Base-by-base conservation (phyloP, 2,113 vertebrate genomes). In the Aspiorhynchus laticeps region DNA sequence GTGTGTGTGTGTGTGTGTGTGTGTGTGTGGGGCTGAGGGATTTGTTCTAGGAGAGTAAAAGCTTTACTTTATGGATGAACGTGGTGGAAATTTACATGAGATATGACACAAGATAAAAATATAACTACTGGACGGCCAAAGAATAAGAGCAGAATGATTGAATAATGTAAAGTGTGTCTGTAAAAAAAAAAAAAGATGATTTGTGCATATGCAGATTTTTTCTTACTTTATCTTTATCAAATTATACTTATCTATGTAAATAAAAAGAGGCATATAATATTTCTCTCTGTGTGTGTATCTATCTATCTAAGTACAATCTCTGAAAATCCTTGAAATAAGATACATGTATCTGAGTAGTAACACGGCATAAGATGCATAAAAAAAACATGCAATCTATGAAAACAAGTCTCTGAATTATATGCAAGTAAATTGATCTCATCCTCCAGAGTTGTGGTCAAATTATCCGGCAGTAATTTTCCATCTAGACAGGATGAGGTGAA, bases 71-170 rank as follows among this genome's bases (percentile, higher is more conserved):
- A 41, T 63, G n/a, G 12, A 65, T 46, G n/a, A 17, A 67, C 19
- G n/a, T 36, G 2, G 21, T 61, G 85, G 63, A 86, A 56, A 81
- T 48, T 59, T 86, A 48, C 85, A 74, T 74, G 26, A 53, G 43
- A 74, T n/a, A 80, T 41, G 11, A 74, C 21, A 43, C 6, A 8
- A 43, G 71, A 75, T 28, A 31, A 5, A 73, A 33, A 31, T 59
- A 61, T 41, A 43, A 61, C 63, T 80, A 48, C 38, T 86, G 76
- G 48, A 24, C 14, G 9, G 31, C 36, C 53, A 31, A 80, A 17
- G 38, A 71, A 36, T 74, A 51, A 71, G 67, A 61, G 59, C 78
- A 61, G 26, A 61, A 2, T 71, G 2, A 53, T 31, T 31, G 3
- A 33, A 43, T 46, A 59, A 65, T 74, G 36, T 9, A 81, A 79